A percentile compares a stretch with the other conserved stretches of the same genome.
phyloP scores from a whole-genome alignment of 2,113 vertebrate genomes.

The Phocoena phocoena region DNA sequence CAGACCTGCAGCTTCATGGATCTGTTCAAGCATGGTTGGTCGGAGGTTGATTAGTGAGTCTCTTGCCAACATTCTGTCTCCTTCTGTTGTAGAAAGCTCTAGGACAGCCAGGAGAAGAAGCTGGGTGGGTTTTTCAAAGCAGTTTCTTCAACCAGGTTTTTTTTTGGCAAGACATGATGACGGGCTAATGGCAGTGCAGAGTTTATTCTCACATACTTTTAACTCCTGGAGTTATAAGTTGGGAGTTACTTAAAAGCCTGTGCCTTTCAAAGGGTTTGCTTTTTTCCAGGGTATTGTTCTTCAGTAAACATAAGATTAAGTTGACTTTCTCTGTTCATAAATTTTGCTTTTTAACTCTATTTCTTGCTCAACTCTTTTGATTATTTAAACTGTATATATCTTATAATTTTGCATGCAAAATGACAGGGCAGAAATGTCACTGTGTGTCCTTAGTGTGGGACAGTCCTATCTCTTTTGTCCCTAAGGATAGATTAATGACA shows the following conservation, averaged over 20 bases:
- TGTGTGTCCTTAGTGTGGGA: not conserved
- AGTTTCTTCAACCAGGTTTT: conserved; percentile 36
- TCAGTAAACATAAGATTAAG: not conserved
- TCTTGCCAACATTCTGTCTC: conserved; percentile 66
- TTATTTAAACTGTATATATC: not conserved
- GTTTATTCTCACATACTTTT: conserved; percentile 41
- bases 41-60: not conserved
- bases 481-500: not conserved
- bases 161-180: conserved; percentile 35
- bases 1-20: conserved; percentile 7
- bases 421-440: not conserved
- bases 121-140: conserved; percentile 56
- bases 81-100: conserved; percentile 36
- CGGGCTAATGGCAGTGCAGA: conserved; percentile 5
- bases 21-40: not conserved
- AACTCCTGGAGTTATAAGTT: conserved; percentile 45
- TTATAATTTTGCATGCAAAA: conserved; percentile 7
- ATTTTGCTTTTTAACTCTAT: not conserved
- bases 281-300: conserved; percentile 30
- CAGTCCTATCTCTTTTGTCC: not conserved
- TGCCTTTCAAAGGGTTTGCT: not conserved
- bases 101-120: conserved; percentile 4
- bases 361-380: not conserved
- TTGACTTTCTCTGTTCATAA: not conserved
- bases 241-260: conserved; percentile 17